Evolutionary conservation across 2,888 invertebrate genomes (phyloP), one percentile per base, ranked within the genome.

Genomic region (Seira musarum): DNA sequence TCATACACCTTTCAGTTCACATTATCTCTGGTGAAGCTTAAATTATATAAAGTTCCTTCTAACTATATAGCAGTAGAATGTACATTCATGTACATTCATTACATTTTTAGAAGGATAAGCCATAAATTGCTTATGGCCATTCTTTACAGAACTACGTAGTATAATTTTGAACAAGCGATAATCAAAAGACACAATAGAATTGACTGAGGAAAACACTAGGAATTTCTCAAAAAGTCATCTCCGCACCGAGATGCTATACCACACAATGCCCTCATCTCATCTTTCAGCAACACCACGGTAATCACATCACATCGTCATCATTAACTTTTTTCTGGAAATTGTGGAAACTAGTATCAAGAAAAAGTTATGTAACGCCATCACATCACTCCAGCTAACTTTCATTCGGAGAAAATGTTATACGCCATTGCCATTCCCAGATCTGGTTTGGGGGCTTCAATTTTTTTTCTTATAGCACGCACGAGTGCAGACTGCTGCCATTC

Each of bases 141-240:
- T 30, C 15, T 49, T 49, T 13, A 3, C 49, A 49, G 17, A 49
- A n/a, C 49, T 49, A 49, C 17, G 15, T 3, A 49, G 49, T 13
- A 13, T 49, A 49, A 8, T 13, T 49, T n/a, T 49, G 13, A 13
- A 3, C 60, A 10, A n/a, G 60, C 3, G 60, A 60, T 60, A 60
- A 60, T 60, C 60, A 19, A 60, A 60, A 21, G 21, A n/a, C n/a
- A 60, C 60, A 60, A 60, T 60, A 13, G 60, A 21, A 60, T 53
- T 53, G 15, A 53, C 15, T 53, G 53, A 53, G 17, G 53, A 53
- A 3, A 53, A 15, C 40, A 40, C n/a, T n/a, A 30, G 17, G 13
- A 53, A 2, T 53, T 53, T 53, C 17, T 53, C 53, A 8, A 8
- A 30, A 30, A 30, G 30, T 30, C 53, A 53, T 53, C 17, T 13